Conservation (phyloP, 2,888 invertebrate genomes). For the Cybosia mesomella region DNA sequence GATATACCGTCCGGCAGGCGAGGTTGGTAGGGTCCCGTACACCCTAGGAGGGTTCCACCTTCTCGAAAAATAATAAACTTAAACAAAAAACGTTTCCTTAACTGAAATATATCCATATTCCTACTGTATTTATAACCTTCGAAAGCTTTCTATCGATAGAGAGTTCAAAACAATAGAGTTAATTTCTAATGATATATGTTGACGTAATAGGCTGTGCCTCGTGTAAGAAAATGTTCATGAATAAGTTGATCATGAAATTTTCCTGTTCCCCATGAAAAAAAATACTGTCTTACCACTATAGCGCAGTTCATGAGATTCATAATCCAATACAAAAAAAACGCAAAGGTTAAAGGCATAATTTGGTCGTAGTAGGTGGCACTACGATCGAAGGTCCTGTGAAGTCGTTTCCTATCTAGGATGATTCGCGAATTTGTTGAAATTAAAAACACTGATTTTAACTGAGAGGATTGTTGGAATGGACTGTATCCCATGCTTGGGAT, state of each 20-base stretch:
- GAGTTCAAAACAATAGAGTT: slow-evolving; percentile 61
- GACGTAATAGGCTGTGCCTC: slow-evolving; percentile 56
- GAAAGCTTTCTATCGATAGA: slow-evolving; percentile 53
- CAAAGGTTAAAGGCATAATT: no score
- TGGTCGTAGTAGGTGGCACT: no score
- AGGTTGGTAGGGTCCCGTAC: background rate
- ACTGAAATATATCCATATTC: slow-evolving; percentile 38
- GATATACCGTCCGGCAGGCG: background rate
- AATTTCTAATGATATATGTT: slow-evolving; percentile 53
- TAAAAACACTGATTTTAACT: no score
- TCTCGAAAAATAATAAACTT: background rate
- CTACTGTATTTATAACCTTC: slow-evolving; percentile 54
- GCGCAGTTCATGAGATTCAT: background rate
- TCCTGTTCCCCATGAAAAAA: background rate
- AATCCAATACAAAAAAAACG: background rate
- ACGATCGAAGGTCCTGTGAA: no score
- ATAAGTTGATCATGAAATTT: background rate
- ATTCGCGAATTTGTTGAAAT: no score
- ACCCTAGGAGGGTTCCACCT: background rate
- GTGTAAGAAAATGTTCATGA: slow-evolving; percentile 54
- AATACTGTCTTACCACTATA: background rate
- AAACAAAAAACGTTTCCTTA: background rate
- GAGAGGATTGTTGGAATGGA: no score
- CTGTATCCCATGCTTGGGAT: no score
- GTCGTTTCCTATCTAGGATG: no score